These are phyloP conservation scores for Sparidentex hasta DNA, from an alignment of 2,797 vertebrate genomes.

Conservation along the genomic window DNA sequence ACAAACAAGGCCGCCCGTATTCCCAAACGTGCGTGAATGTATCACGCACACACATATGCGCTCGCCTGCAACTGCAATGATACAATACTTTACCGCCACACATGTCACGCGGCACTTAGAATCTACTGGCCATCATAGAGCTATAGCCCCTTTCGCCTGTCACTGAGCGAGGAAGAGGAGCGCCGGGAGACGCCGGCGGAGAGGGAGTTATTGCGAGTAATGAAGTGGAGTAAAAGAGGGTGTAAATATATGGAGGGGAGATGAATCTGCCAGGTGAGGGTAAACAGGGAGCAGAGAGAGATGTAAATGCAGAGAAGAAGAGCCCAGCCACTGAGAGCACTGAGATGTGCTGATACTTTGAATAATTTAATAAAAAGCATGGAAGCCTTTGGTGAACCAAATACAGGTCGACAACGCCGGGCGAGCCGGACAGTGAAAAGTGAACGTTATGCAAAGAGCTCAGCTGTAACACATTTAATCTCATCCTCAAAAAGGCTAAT, in stretches of 20 bases:
- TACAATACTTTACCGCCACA: constrained; percentile 45
- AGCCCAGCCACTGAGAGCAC: constrained; percentile 24
- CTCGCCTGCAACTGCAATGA: constrained; percentile 8
- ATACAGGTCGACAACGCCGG: neutral
- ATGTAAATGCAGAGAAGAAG: constrained; percentile 47
- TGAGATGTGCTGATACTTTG: constrained; percentile 19
- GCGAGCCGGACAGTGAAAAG: neutral
- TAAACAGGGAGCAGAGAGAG: constrained; percentile 53
- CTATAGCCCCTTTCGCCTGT: constrained; percentile 50
- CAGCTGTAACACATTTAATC: constrained; percentile 2
- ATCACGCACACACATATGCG: neutral
- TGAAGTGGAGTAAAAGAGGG: constrained; percentile 67
- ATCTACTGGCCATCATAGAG: constrained; percentile 58
- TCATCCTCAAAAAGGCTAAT: neutral
- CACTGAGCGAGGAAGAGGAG: constrained; percentile 21
- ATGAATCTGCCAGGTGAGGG: constrained; percentile 59
- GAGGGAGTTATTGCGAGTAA: constrained; percentile 61
- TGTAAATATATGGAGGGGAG: constrained; percentile 60
- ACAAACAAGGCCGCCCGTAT: constrained; percentile 9
- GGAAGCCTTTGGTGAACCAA: neutral
- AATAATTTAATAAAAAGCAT: too few species aligned
- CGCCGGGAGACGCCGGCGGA: constrained; percentile 3
- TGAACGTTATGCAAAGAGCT: neutral
- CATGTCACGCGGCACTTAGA: constrained; percentile 63
- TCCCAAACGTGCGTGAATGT: constrained; percentile 22